Base-by-base conservation (phyloP, 2,113 vertebrate genomes). In the Oostethus manadensis region DNA sequence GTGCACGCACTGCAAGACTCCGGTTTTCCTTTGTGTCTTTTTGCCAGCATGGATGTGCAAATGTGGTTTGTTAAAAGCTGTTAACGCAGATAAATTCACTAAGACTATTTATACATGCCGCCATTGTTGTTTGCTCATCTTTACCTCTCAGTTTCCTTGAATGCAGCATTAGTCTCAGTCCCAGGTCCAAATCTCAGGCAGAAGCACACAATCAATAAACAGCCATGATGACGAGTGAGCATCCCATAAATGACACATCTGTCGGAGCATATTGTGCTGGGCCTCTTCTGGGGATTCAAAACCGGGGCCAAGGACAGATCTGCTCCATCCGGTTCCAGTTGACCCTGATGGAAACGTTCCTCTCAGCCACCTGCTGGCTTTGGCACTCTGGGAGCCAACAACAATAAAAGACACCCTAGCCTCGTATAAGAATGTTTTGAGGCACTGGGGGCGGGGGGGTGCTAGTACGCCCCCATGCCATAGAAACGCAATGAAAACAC, bases 241-340 rank as follows among this genome's bases (percentile, higher is more conserved):
- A 76, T 81, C 81, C 65, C 64, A 78, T 70, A 81, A 87, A 79
- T 67, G 78, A 71, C 79, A 73, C 85, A 84, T 81, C 81, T 85
- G 82, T 65, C 74, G 0, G 51, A 74, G 64, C 79, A 82, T 83
- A 84, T 87, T 84, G 80, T 66, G 79, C 76, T 78, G 79, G 51
- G 57, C 74, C 67, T 80, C 79, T 82, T 83, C 66, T 69, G 77
- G 70, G 53, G 57, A 80, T 74, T 81, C 73, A 73, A 73, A 20
- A 18, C 29, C 13, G 35, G 35, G 18, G 20, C 33, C 1, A 18
- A 20, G 35, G 14, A 62, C 22, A 10, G 51, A 73, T 75, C 61
- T 73, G 46, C 60, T 66, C 63, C 65, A 51, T 58, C 51, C 58
- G 71, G 76, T 66, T 80, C 62, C 67, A 71, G 62, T 50, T 74